Evolutionary conservation across 2,888 invertebrate genomes (phyloP), one percentile per base, ranked within the genome.

Genomic region (Orthosia gracilis): DNA sequence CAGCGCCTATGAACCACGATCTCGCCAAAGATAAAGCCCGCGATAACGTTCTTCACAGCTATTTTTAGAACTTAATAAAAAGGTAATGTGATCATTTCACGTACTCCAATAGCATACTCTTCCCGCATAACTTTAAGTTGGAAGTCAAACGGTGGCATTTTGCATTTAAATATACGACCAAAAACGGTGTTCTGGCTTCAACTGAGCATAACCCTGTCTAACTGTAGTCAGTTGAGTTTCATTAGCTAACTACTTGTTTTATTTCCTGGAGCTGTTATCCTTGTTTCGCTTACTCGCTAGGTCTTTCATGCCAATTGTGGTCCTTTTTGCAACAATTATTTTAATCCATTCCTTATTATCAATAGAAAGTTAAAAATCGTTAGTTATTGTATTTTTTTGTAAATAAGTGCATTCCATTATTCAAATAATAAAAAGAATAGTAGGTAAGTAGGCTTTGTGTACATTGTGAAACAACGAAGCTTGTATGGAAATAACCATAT

Each of bases 51-150:
- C 91, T 90, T 91, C 88, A 84, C 78, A 83, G 88, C 89, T 96
- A 96, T 94, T 94, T 95, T 94, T 95, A 96, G 95, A 94, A 92
- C 88, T 91, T 91, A 92, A 94, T 94, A 95, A 95, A 94, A 95
- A 95, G 92, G 94, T 94, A 94, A 92, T 90, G 85, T 89, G 90
- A 91, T 92, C 84, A 89, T 90, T 90, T 89, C 85, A 86, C 85
- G 86, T n/a, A n/a, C n/a, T n/a, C n/a, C 85, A 87, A 85, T 84
- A 79, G 78, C 82, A 87, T 80, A 86, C 73, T 82, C 80, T 82
- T 84, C 69, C 67, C 59, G 69, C 71, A 61, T 71, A 67, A 75
- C 69, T 57, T 72, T 70, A 65, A 59, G 49, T 58, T 69, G 21
- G 40, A 61, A 76, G 59, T 55, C 49, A 50, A 57, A 59, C 54